Evolutionary conservation across 2,113 vertebrate species (phyloP).

Genomic region (Odobenus rosmarus): DNA sequence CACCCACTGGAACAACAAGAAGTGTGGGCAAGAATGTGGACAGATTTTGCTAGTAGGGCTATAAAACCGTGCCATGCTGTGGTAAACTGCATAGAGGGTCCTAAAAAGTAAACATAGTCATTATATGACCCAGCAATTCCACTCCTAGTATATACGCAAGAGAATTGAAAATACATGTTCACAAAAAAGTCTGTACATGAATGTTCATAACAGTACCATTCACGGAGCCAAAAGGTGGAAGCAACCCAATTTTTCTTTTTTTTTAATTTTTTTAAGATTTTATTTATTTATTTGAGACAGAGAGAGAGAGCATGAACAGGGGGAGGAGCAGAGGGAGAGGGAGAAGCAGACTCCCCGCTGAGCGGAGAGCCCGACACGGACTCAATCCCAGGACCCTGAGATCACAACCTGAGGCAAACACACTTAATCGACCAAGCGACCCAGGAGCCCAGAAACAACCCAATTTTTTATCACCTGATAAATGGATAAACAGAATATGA

Average conservation of each 20-base stretch:
- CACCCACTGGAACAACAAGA: too few species aligned
- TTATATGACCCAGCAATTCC: not conserved
- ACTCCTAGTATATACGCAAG: not conserved
- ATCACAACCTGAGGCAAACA: too few species aligned
- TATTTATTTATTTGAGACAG: too few species aligned
- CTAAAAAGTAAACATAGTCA: not conserved
- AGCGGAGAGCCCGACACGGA: too few species aligned
- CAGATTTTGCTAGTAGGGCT: not conserved
- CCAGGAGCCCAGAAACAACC: too few species aligned
- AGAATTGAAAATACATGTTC: not conserved
- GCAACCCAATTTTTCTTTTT: not conserved
- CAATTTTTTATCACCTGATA: not conserved
- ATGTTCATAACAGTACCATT: not conserved
- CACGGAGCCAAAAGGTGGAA: not conserved
- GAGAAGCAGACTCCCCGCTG: too few species aligned
- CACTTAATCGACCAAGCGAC: too few species aligned
- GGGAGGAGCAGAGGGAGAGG: too few species aligned
- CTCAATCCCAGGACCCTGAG: too few species aligned
- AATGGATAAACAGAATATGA: not conserved
- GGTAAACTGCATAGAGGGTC: not conserved
- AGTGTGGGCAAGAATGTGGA: not conserved
- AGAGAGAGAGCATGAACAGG: too few species aligned
- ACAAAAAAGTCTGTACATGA: not conserved
- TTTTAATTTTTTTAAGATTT: too few species aligned
- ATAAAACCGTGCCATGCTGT: fast-evolving